Evolutionary conservation across 2,113 vertebrate species (phyloP), one percentile per base, ranked within the genome.

Genomic region (Upupa epops): DNA sequence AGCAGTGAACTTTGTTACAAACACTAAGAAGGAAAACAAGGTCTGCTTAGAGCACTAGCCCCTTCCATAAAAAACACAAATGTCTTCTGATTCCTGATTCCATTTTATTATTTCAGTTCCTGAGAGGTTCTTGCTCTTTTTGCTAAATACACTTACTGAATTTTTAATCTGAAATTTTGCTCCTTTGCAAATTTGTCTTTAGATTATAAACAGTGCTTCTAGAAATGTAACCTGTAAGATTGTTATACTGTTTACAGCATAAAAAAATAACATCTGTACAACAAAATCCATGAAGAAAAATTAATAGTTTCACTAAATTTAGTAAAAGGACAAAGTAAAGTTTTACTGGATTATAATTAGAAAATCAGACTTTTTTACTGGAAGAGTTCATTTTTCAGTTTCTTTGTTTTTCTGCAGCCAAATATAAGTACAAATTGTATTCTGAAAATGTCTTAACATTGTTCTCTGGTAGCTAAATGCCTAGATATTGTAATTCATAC

Each of bases 401-500:
- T n/a, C 14, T n/a, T 56, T 65, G 5, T 32, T 46, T 79, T 77
- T 63, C 18, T 69, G 16, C 14, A 86, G 26, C 2, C 3, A 22
- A 86, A 79, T 49, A 13, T 19, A 51, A 0, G 0, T 71, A 32
- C 19, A 74, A 63, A 83, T 54, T 28, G 9, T 69, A 60, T 49
- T 85, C 37, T 29, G 84, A 72, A 84, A 87, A 48, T 55, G 22
- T 34, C 20, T 86, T 58, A 34, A 8, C 15, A 51, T 22, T 63
- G 34, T 61, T 24, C 9, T 69, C 42, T 66, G 14, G 6, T 31
- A 51, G 56, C 11, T 66, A 37, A 68, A 92, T 86, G 55, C 79
- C 64, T 93, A 86, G 17, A 88, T 83, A 83, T 68, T 70, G 25
- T 81, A 90, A 86, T 83, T 90, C 31, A 51, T 68, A 37, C 49